Conservation (phyloP, 2,888 invertebrate species). For the Cryptops parisi region DNA sequence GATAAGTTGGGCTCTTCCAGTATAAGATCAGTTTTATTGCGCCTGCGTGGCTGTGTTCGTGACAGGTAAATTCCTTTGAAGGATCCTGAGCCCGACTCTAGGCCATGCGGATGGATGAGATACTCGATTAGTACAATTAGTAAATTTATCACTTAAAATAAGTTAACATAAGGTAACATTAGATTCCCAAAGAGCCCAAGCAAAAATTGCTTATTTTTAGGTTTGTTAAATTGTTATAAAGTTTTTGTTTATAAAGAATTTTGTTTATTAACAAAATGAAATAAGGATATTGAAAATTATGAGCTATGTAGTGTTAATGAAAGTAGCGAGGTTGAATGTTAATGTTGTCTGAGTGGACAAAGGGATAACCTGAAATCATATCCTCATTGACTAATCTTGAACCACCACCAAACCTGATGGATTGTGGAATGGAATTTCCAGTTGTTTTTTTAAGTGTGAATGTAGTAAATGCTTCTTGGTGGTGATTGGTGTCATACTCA, state of each 20-base stretch:
- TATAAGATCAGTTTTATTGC: slow-evolving; percentile 13
- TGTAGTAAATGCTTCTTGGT: too few relatives aligned
- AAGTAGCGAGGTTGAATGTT: background rate
- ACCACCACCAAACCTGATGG: background rate
- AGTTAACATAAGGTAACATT: background rate
- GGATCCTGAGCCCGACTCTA: slow-evolving; percentile 17
- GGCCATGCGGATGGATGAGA: background rate
- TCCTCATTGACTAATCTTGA: background rate
- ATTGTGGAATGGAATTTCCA: too few relatives aligned
- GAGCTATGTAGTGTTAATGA: background rate
- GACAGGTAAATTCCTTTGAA: slow-evolving; percentile 12
- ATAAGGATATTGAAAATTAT: background rate
- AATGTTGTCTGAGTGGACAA: background rate
- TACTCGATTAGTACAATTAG: background rate
- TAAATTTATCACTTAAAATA: background rate
- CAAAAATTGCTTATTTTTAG: background rate
- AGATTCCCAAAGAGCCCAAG: background rate
- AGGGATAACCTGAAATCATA: background rate
- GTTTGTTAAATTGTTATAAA: too few relatives aligned
- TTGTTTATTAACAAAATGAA: background rate
- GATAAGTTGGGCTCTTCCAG: slow-evolving; percentile 20
- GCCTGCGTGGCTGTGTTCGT: slow-evolving; percentile 3
- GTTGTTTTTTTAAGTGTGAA: too few relatives aligned
- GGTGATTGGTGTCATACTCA: too few relatives aligned
- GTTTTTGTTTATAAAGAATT: too few relatives aligned